Conservation (phyloP, 2,888 invertebrate genomes). For the Iselma pallidipennis region DNA sequence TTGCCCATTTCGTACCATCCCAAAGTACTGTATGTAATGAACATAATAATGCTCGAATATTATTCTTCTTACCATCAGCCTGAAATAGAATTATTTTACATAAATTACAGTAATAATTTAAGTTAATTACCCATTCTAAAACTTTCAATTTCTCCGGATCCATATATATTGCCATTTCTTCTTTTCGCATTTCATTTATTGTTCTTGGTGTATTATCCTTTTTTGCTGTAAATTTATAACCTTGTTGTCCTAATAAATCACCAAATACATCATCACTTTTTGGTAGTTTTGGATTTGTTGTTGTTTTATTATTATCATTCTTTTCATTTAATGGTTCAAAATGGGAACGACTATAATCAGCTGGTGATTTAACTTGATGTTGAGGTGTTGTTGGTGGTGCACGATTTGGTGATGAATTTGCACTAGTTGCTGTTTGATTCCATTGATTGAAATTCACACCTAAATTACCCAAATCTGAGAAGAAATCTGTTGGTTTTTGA, state of each 20-base stretch:
- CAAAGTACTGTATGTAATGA: constrained; percentile 93
- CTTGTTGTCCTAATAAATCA: constrained; percentile 87
- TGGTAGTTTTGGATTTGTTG: constrained; percentile 39
- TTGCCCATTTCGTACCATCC: constrained; percentile 91
- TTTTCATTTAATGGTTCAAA: constrained; percentile 63
- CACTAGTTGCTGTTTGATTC: constrained; percentile 32
- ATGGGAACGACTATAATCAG: constrained; percentile 68
- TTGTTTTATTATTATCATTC: constrained; percentile 31
- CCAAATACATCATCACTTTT: constrained; percentile 79
- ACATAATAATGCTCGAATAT: constrained; percentile 93
- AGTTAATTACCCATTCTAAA: constrained; percentile 80
- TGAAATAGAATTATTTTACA: constrained; percentile 50
- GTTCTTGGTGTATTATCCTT: constrained; percentile 78
- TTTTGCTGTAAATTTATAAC: constrained; percentile 79
- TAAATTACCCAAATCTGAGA: constrained; percentile 68
- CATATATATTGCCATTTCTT: constrained; percentile 82
- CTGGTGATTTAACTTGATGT: constrained; percentile 54
- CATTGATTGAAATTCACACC: constrained; percentile 22
- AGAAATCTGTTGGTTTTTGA: constrained; percentile 67
- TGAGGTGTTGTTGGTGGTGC: constrained; percentile 39
- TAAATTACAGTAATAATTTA: too few relatives aligned
- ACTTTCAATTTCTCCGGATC: constrained; percentile 89
- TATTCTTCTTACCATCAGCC: constrained; percentile 95
- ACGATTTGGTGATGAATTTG: constrained; percentile 37
- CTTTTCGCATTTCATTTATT: constrained; percentile 92